Evolutionary conservation across 2,888 invertebrate species (phyloP), one percentile per base, ranked within the genome.

Genomic region (Pherbina coryleti): DNA sequence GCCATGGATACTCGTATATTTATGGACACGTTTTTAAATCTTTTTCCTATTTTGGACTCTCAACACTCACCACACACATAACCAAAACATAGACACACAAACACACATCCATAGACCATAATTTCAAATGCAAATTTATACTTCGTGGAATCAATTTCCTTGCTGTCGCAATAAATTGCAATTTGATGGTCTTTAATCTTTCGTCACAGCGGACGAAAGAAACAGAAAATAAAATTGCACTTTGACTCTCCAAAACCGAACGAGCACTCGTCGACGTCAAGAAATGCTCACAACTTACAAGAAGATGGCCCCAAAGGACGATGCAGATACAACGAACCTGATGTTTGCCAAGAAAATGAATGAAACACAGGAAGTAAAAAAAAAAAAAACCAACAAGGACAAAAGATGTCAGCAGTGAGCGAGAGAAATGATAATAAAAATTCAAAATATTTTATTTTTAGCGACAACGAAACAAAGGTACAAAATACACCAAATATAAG

Each of bases 121-220:
- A 55, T 19, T 55, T 55, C 8, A 8, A 55, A 19, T 55, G 55
- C 22, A 55, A 55, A 55, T 55, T n/a, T 55, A n/a, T 22, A 55
- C n/a, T 19, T n/a, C n/a, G 55, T 55, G 19, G 55, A 55, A 55
- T 17, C 64, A 64, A 64, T 64, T 64, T 64, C 64, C 9, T 8
- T 31, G 34, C 31, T 64, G 64, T 64, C 64, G 64, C 64, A 64
- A 64, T 64, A 64, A 64, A 64, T 64, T 64, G 64, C 64, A 31
- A 28, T 64, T 64, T 64, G 64, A 64, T 64, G 64, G 14, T 31
- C 64, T 64, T 64, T 64, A 64, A 64, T 64, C 64, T 64, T 64
- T 64, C 64, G 64, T 64, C 64, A 62, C 62, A 62, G 25, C 14
- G 64, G 31, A n/a, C 64, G 64, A 25, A 64, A 64, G 28, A n/a